Base-by-base conservation (phyloP, 2,888 invertebrate genomes). In the Oegoconia quadripuncta region DNA sequence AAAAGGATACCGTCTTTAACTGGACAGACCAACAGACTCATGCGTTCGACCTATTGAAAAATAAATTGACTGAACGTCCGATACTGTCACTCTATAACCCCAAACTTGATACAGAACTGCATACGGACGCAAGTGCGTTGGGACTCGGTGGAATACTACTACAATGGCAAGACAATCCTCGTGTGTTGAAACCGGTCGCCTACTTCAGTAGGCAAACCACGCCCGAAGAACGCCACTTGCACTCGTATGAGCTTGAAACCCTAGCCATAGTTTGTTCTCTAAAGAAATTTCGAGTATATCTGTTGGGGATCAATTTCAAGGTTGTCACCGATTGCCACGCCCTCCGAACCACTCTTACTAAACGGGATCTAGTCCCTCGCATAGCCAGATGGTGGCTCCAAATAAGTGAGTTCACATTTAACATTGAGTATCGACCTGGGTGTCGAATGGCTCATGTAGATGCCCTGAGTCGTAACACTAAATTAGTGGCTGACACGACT, bases 371-470 rank as follows among this genome's bases (percentile, higher is more conserved):
- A 1, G 34, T 50, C 6, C 59, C 64, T 3, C 34, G 60, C 22
- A 59, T 70, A 9, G 60, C 52, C 3, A 27, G 62, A 17, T 64
- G 68, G 64, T 68, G 61, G 62, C 26, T 68, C 2, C 29, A 31
- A 15, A 36, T 55, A 2, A 52, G 52, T 34, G 65, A 68, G 32
- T 68, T 51, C 38, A 47, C 52, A 23, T 67, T 58, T 31, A 50
- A 55, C 15, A 36, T 48, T 8, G 44, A 44, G 28, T 66, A 27
- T 33, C 50, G 25, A 52, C 57, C 53, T 7, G 37, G 40, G 2
- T 26, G 44, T 31, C 31, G 17, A 9, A 65, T 73, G 59, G 11
- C 36, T 30, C 68, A 70, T 42, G 65, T 66, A 0, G 68, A 70
- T 35, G 18, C 44, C 23, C 5, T 15, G 34, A 13, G 33, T 34